Evolutionary conservation across 2,113 vertebrate species (phyloP), one percentile per base, ranked within the genome.

Genomic region (Epinephelus fuscoguttatus): DNA sequence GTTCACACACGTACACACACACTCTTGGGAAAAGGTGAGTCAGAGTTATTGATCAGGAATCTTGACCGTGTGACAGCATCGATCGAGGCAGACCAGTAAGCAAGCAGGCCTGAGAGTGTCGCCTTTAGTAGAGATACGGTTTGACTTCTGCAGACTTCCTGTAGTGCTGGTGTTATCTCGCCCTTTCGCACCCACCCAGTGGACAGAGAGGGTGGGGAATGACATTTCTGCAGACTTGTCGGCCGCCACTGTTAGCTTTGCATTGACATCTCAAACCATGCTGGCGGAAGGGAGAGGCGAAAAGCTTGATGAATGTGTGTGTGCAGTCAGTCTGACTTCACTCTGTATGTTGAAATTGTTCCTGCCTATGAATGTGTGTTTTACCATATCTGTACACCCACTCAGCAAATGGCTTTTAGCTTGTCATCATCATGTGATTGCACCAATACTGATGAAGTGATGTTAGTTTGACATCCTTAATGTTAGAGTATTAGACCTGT

Each of bases 151-250:
- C 62, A 42, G 72, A 81, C 73, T 87, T 80, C 79, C 79, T 87
- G 75, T 62, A 68, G 75, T 66, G 78, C 75, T 45, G 13, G 45
- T 61, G 87, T 89, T 91, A 94, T 93, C 91, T 91, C 42, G 47
- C 87, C 76, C 67, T 82, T 77, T 14, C 45, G 23, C 84, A 82
- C 83, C 80, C 85, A 85, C 87, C 70, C 70, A 92, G 91, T 92
- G 85, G 90, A 94, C 80, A 90, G 89, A 90, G 84, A 90, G 93
- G 93, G 93, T 79, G 91, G 86, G 92, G 92, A 91, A 25, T 42
- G 63, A 55, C 56, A 80, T 75, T 42, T 74, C 18, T 67, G 85
- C 82, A 90, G 90, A 91, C 86, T 88, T 72, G 53, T 45, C 27
- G 73, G 89, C 82, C 52, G 89, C 82, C 82, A 68, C 72, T 93